Evolutionary conservation across 2,888 invertebrate species (phyloP), one percentile per base, ranked within the genome.

Genomic region (Melipona beecheii): DNA sequence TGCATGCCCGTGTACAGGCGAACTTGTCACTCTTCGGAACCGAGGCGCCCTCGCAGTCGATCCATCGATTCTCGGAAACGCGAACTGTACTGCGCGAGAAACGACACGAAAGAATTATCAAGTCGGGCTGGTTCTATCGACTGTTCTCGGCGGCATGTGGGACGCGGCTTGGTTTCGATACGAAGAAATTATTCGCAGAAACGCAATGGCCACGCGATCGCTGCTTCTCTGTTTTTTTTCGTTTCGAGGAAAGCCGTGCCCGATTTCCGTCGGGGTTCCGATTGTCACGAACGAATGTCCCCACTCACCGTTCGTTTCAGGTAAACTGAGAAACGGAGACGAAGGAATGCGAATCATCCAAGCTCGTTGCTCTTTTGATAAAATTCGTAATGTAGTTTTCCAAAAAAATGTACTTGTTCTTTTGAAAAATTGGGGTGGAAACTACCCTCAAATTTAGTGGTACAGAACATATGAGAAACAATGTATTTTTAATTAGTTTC

Each of bases 81-180:
- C 17, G 60, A 9, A 19, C 52, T 27, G 21, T 27, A 60, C 11
- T 21, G 54, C 66, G 71, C 58, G 77, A 54, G 62, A 66, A 84
- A 66, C 54, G 64, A 52, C 78, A 27, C 72, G 85, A 52, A 49
- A 64, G 81, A 78, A 78, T 76, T 75, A 78, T 60, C 58, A 69
- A 60, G 24, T 43, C 43, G 36, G 58, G 50, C 54, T 66, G 9
- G 43, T 9, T 43, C 43, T 78, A 85, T 85, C 73, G 81, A 78
- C 71, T 75, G 15, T 15, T 31, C n/a, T 17, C 56, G 43, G 17
- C 24, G 49, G 64, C 72, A 79, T 75, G 68, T 84, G 75, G 78
- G n/a, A 68, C 84, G 60, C 56, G 85, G 73, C 75, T 84, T 76
- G 73, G 79, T 76, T 79, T 76, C 79, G 54, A 84, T 84, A 76